phyloP scores from a whole-genome alignment of 2,888 invertebrate genomes.

The Stegophylla sp. region DNA sequence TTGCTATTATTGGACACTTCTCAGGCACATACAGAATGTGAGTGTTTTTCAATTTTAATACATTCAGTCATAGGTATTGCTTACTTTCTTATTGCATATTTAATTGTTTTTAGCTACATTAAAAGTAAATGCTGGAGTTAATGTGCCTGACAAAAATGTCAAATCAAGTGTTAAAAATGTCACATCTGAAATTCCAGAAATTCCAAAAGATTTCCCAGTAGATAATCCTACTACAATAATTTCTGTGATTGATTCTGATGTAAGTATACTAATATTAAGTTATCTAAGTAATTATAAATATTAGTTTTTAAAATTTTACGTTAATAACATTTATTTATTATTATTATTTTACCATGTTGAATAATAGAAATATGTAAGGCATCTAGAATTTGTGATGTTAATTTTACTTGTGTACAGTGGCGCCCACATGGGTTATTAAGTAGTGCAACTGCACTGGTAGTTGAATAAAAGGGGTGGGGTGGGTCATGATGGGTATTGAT shows the following conservation, averaged over 20 bases:
- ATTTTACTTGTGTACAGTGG: too few relatives aligned
- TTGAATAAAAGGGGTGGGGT: too few relatives aligned
- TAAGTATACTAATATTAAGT: not conserved
- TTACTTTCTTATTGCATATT: not conserved
- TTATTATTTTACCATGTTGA: too few relatives aligned
- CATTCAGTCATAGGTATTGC: not conserved
- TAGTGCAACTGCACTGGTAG: too few relatives aligned
- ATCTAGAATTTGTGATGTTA: too few relatives aligned
- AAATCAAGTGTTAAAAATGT: not conserved
- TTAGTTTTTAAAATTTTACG: not conserved
- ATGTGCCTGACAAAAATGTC: not conserved
- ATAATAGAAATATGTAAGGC: too few relatives aligned
- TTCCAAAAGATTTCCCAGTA: not conserved
- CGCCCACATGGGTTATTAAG: too few relatives aligned
- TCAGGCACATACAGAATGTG: not conserved
- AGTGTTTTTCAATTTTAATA: not conserved
- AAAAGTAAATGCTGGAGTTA: not conserved
- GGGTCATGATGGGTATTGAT: too few relatives aligned
- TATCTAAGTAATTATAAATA: not conserved
- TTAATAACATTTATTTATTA: not conserved
- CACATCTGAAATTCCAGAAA: not conserved
- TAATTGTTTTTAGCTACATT: constrained; percentile 11
- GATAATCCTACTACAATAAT: too few relatives aligned
- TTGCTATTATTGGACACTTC: not conserved
- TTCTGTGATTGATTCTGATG: not conserved